Evolutionary conservation across 2,888 invertebrate species (phyloP), one percentile per base, ranked within the genome.

Genomic region (Cataglyphis rosenhaueri): DNA sequence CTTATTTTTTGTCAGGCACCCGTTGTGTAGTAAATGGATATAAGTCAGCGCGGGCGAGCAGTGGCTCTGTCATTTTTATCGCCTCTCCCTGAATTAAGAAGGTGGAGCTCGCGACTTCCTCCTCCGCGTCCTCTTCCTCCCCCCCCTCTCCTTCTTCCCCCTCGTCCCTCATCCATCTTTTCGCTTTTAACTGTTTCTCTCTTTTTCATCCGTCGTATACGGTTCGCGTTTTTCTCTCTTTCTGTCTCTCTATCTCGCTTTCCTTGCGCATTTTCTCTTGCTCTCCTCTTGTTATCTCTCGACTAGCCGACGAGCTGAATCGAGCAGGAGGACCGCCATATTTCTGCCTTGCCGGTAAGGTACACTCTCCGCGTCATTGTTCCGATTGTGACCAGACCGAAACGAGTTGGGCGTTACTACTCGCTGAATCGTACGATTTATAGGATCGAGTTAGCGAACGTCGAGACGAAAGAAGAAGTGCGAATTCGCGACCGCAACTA

Each of bases 21-120:
- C 92, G 92, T 91, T 92, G 91, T 92, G 91, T 92, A 91, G 93
- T 92, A 93, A 93, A 92, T 92, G 93, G 94, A 93, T 93, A 94
- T 94, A 94, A 94, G 94, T 94, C 94, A 94, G 92, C 90, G 89
- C 90, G 90, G 91, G 91, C 92, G 93, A 93, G 94, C 93, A 92
- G 93, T 94, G 94, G 92, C 92, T 92, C 92, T 94, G 94, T 94
- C 94, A 94, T 94, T 94, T 94, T 94, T 94, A 94, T 94, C 93
- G 93, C 93, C 92, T 92, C 92, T 91, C 91, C 89, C 92, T 94
- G 94, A 94, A 94, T 94, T 94, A 94, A 94, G 94, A 94, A 94
- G 94, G 93, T 92, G 93, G 93, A 90, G 90, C 86, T 76, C 89
- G 89, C 90, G 89, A 90, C 86, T 90, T 88, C 85, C 87, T 87